phyloP scores from a whole-genome alignment of 2,888 invertebrate species.

The Tenthredo mesomela region DNA sequence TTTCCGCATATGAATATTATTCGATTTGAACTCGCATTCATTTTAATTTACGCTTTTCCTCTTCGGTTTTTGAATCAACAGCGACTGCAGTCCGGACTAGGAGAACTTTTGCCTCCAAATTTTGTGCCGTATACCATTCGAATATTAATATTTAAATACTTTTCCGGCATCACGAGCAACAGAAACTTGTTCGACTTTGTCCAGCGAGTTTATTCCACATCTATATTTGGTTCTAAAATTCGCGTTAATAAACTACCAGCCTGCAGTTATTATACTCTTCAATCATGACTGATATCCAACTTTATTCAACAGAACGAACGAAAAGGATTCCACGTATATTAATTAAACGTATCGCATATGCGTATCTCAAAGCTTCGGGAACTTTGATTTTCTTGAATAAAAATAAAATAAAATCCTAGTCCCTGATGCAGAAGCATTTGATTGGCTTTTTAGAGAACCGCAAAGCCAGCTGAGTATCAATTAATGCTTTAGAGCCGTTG shows the following conservation, averaged over 20 bases:
- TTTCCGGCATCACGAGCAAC: not conserved
- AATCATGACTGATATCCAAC: not conserved
- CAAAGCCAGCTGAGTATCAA: not conserved
- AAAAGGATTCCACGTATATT: not conserved
- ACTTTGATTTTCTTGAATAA: not conserved
- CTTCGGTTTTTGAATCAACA: constrained; percentile 10
- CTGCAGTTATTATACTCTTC: not conserved
- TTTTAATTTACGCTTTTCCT: not conserved
- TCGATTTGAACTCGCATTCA: not conserved
- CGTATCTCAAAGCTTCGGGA: not conserved
- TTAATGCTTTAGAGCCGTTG: constrained; percentile 17
- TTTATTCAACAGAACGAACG: not conserved
- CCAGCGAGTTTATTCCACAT: not conserved
- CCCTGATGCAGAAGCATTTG: not conserved
- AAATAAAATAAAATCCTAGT: not conserved
- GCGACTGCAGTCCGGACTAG: not conserved
- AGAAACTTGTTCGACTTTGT: not conserved
- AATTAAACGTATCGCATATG: not conserved
- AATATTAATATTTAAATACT: constrained; percentile 18
- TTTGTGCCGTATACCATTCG: not conserved
- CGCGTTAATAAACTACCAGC: not conserved
- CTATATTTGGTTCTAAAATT: not conserved
- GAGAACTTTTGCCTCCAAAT: not conserved
- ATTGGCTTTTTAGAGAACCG: constrained; percentile 1
- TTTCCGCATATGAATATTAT: not conserved